Base-by-base conservation (phyloP, 2,888 invertebrate genomes). In the Piscicola geometra region DNA sequence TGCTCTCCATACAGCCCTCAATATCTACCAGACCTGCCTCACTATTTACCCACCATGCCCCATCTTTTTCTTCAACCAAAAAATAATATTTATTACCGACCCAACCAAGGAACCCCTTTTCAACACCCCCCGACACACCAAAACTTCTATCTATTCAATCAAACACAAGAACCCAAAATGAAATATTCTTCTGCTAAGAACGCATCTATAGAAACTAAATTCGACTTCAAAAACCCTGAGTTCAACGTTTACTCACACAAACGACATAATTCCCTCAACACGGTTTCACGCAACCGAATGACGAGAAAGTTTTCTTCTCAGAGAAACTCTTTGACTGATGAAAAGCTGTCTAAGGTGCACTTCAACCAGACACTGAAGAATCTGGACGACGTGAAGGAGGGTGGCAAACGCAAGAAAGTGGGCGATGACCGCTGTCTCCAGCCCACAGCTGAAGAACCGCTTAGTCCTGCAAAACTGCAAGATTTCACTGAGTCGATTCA, bases 351-450 rank as follows among this genome's bases (percentile, higher is more conserved):
- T 15, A 56, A 56, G 25, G n/a, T 25, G 21, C 21, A 56, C 3
- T 56, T 56, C 60, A 56, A 56, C 5, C 60, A 56, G n/a, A 56
- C 60, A 21, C n/a, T 56, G 25, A 56, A 21, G n/a, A 56, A 56
- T 21, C n/a, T 56, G 25, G 60, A 18, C 5, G 25, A 21, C 15
- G 9, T 56, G 60, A 21, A 25, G 25, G 60, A 56, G 25, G 25
- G n/a, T 5, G 60, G n/a, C 5, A 21, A n/a, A 21, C n/a, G 60
- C 15, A 21, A 5, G 21, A 56, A 56, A 56, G 25, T 18, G 5
- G 25, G n/a, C n/a, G 60, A 21, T 15, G 60, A 56, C 12, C 21
- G 60, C 21, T 56, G 12, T 25, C n/a, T 56, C 3, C 60, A 56
- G 60, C 60, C 60, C 5, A 56, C 60, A 3, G 60, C n/a, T 21